phyloP scores from a whole-genome alignment of 2,113 vertebrate genomes.

The Poecilia latipinna region DNA sequence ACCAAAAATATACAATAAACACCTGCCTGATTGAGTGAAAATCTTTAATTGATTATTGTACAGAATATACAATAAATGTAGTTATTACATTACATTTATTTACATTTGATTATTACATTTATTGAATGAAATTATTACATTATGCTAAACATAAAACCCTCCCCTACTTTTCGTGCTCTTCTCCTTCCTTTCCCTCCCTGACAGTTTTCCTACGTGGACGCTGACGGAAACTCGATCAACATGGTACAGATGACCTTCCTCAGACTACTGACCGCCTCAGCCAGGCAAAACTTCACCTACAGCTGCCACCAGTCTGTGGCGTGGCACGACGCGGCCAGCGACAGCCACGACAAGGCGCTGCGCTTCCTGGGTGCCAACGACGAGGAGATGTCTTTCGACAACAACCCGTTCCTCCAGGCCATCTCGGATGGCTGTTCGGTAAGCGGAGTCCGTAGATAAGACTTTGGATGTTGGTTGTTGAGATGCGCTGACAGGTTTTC shows the following conservation, averaged over 20 bases:
- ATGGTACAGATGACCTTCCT: conserved; percentile 99
- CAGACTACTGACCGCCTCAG: conserved; percentile 94
- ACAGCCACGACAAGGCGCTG: conserved; percentile 89
- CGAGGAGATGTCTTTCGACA: conserved; percentile 96
- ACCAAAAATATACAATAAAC: no score
- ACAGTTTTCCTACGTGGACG: conserved; percentile 92
- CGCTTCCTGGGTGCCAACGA: conserved; percentile 96
- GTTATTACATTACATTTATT: no score
- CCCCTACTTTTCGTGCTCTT: conserved; percentile 4
- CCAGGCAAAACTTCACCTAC: conserved; percentile 97
- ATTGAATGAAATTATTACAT: no score
- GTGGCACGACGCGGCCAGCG: conserved; percentile 87
- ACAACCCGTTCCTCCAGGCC: conserved; percentile 92
- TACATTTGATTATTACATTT: no score
- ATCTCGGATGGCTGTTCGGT: conserved; percentile 91
- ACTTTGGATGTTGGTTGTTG: neutral
- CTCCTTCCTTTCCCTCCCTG: conserved; percentile 18
- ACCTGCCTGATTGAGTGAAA: no score
- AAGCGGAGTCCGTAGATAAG: conserved; percentile 22
- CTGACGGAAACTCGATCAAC: conserved; percentile 91
- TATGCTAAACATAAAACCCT: no score
- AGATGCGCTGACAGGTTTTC: neutral
- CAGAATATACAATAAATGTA: no score
- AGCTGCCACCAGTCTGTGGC: conserved; percentile 94
- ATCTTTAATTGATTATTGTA: no score